Evolutionary conservation across 2,113 vertebrate species (phyloP).

Genomic region (Numenius arquata): DNA sequence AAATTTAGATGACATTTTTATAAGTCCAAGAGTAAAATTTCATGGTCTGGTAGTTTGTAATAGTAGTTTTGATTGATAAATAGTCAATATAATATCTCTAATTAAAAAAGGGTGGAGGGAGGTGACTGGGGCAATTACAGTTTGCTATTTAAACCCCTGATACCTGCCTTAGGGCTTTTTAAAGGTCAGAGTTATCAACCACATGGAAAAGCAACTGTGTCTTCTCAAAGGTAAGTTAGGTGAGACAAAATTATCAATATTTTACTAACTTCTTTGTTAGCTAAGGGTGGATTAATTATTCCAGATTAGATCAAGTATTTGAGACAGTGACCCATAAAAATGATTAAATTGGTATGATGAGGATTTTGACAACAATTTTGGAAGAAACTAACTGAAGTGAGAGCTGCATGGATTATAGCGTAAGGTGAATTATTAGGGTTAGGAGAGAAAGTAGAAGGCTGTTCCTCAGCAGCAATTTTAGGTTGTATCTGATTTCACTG

Average conservation of each 20-base stretch:
- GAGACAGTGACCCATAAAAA: background rate
- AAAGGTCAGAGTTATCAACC: background rate
- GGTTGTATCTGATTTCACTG: background rate
- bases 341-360: background rate
- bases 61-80: background rate
- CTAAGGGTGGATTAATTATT: background rate
- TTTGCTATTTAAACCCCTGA: background rate
- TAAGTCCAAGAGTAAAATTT: slow-evolving; percentile 3
- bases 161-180: background rate
- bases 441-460: background rate
- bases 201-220: fast-evolving
- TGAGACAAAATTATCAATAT: background rate
- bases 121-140: background rate
- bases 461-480: background rate
- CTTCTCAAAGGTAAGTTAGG: background rate
- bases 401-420: background rate
- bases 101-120: background rate
- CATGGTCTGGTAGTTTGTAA: background rate
- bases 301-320: background rate
- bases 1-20: background rate
- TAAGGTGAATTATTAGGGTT: background rate
- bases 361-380: background rate
- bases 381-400: background rate
- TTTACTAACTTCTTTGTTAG: background rate
- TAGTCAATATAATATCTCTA: background rate